Base-by-base conservation (phyloP, 2,888 invertebrate species). In the Graphium colonna region DNA sequence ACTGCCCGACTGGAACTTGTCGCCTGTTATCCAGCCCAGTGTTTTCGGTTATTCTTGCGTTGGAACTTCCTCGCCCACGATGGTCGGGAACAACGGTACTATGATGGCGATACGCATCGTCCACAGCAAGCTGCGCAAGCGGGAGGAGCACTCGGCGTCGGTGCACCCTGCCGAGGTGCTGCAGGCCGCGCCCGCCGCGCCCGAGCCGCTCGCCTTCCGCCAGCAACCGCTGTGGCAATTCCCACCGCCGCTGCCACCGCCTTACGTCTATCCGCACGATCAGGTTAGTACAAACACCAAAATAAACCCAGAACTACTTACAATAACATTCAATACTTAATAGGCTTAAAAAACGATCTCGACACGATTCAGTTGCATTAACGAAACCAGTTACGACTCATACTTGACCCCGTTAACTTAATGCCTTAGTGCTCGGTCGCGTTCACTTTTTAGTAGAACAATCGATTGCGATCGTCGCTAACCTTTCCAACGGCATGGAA, bases 81-180 rank as follows among this genome's bases (percentile, higher is more conserved):
- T 95, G 95, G 95, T 95, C 86, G 95, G 95, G 86, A 95, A 93
- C 90, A 95, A 95, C 90, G 95, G 94, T 84, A 95, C 95, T 79
- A 93, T 95, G 93, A 94, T 95, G 90, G 95, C 95, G 84, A 94
- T 96, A 84, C 95, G 95, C 90, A 94, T 96, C 93, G 95, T 96
- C 90, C 95, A 95, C 93, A 96, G 95, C 90, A 96, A 96, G 91
- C 92, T 96, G 90, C 92, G 95, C 76, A 96, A 96, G 90, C 92
- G 95, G 69, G 95, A 96, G 86, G 95, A 95, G 79, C 92, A 93
- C 82, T 92, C 92, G 63, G 92, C 93, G 72, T 91, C 92, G 71
- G 93, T 93, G 65, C 94, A 93, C 71, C 93, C 94, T 56, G 92
- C 93, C 64, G 92, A 92, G 73, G 92, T 93, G 63, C 91, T 93